Base-by-base conservation (phyloP, 2,797 vertebrate species). In the Myioborus melanocephalus region DNA sequence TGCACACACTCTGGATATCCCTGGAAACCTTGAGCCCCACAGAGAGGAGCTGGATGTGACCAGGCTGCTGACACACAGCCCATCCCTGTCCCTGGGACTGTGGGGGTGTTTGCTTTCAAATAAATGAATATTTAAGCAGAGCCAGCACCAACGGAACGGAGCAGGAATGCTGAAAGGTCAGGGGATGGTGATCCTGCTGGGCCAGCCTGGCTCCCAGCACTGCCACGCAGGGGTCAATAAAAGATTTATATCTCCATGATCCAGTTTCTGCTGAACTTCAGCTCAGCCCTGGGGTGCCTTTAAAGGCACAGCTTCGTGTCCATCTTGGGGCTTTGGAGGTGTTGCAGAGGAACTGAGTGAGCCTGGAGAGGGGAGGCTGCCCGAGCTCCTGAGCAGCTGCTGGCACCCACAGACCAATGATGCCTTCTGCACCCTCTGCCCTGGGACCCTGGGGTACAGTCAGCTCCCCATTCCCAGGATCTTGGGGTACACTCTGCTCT, bases 401-500 rank as follows among this genome's bases (percentile, higher is more conserved):
- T 94, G 96, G 87, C 95, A 96, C 83, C 91, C 64, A 60, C 94
- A 95, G 93, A 91, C 95, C 5, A 1, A 7, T 49, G 89, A 28
- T 63, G 89, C 68, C 69, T 93, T 97, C 85, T 85, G 90, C 52
- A 69, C 80, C 10, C 96, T 93, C 96, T 97, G 32, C 27, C 27
- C 78, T 28, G 53, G 63, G 78, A 96, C 92, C 68, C 81, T 72
- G 83, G 91, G 83, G 87, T 41, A 30, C 84, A 26, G 0, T 88
- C 77, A 53, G 92, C 87, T 87, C 95, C 94, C 79, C 41, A 43
- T 93, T 96, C 96, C 97, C 16, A 1, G 21, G 7, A 47, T 24
- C 4, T 26, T 0, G 8, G 52, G 6, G 41, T 11, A 0, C 53
- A 85, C 82, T 89, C 65, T n/a, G 87, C 89, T 87, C 47, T 23